Percentiles rank a stretch among this genome's conserved stretches.
These are phyloP conservation scores for Papilio gigon DNA, from an alignment of 2,888 invertebrate genomes.

Conservation along the genomic window DNA sequence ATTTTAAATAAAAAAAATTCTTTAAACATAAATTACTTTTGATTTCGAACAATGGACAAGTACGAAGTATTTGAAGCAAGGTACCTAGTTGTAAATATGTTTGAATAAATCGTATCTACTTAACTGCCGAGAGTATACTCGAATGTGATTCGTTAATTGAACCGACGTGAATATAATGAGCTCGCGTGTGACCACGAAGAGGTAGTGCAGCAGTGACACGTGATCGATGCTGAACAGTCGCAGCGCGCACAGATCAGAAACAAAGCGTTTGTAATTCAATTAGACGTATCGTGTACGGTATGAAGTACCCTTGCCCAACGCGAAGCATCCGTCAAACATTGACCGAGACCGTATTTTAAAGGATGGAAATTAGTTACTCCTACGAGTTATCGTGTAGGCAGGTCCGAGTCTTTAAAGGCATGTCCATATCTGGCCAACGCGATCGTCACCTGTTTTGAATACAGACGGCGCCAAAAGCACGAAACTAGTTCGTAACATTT, in stretches of 20 bases:
- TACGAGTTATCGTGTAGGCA: constrained; percentile 37
- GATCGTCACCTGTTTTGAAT: constrained; percentile 39
- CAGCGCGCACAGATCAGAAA: constrained; percentile 39
- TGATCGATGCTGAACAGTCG: constrained; percentile 58
- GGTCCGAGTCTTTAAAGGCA: constrained; percentile 17
- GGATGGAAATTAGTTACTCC: constrained; percentile 38
- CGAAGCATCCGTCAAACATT: constrained; percentile 30
- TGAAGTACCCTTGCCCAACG: constrained; percentile 27
- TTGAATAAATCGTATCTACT: background rate
- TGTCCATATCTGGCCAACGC: constrained; percentile 29
- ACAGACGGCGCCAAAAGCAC: constrained; percentile 38
- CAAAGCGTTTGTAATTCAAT: constrained; percentile 41
- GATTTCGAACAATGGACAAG: no score
- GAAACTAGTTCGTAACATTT: constrained; percentile 36
- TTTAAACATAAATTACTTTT: no score
- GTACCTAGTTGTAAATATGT: background rate
- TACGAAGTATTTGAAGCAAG: background rate
- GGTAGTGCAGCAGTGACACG: constrained; percentile 58
- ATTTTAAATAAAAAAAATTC: no score
- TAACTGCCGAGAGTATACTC: background rate
- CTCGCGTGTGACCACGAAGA: constrained; percentile 52
- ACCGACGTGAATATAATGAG: constrained; percentile 49
- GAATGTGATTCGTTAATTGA: constrained; percentile 25
- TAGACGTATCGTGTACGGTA: constrained; percentile 34
- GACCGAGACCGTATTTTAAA: constrained; percentile 30